These are phyloP conservation scores for Nephrocerus scutellatus DNA, from an alignment of 2,888 invertebrate species.

Conservation along the genomic window DNA sequence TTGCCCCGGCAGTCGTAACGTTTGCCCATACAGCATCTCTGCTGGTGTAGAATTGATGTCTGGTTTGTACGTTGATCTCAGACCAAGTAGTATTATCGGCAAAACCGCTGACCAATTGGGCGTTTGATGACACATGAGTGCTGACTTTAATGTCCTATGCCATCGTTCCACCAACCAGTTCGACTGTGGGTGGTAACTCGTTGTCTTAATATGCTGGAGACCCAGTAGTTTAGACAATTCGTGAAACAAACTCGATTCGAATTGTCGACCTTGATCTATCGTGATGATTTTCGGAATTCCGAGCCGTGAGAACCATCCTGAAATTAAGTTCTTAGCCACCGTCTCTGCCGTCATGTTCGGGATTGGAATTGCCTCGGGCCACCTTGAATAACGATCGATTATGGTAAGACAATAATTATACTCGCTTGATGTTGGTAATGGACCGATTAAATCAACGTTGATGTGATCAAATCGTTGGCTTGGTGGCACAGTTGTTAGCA, in stretches of 20 bases:
- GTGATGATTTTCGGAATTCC: slow-evolving; percentile 16
- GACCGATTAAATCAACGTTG: slow-evolving; percentile 6
- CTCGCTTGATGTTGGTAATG: not conserved
- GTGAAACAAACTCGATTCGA: slow-evolving; percentile 13
- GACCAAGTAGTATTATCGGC: slow-evolving; percentile 10
- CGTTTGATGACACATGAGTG: slow-evolving; percentile 9
- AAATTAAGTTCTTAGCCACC: slow-evolving; percentile 1
- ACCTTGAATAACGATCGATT: slow-evolving; percentile 5
- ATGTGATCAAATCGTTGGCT: too few species aligned
- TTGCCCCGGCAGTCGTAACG: too few species aligned
- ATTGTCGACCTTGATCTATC: slow-evolving; percentile 18
- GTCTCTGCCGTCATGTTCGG: not conserved
- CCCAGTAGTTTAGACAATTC: slow-evolving; percentile 8
- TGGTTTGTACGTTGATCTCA: slow-evolving; percentile 11
- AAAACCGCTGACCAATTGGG: slow-evolving; percentile 13
- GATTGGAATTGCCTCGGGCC: slow-evolving; percentile 7
- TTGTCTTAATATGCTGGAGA: slow-evolving; percentile 5
- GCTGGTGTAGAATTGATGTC: slow-evolving; percentile 14
- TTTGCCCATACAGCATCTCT: slow-evolving; percentile 7
- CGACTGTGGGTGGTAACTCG: slow-evolving; percentile 12
- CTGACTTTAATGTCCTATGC: slow-evolving; percentile 8
- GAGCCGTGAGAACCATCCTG: slow-evolving; percentile 15
- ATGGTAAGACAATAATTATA: slow-evolving; percentile 6
- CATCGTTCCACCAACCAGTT: slow-evolving; percentile 15
- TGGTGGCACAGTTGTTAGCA: too few species aligned